Conservation (phyloP, 2,888 invertebrate species). For the Trachelus tabidus region DNA sequence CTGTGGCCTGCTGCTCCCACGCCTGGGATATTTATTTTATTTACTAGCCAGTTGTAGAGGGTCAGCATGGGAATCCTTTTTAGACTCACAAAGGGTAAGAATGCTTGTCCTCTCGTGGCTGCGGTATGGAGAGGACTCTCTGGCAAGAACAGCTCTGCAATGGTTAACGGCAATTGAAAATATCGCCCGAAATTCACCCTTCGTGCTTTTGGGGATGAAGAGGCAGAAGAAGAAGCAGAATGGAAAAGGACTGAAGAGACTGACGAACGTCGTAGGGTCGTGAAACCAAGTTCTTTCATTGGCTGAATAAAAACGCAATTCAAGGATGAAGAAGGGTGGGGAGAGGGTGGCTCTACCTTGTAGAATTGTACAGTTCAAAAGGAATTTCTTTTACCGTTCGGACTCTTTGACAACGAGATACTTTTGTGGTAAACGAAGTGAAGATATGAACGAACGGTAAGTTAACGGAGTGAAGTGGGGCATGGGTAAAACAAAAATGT, state of each 20-base stretch:
- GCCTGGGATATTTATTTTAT: background rate
- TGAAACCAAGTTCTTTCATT: background rate
- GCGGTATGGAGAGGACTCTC: background rate
- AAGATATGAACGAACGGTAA: slow-evolving; percentile 1
- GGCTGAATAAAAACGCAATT: background rate
- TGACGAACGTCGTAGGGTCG: background rate
- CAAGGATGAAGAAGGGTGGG: background rate
- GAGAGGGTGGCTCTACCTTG: background rate
- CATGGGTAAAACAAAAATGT: background rate
- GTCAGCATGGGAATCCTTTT: background rate
- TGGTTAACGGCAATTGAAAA: slow-evolving; percentile 17
- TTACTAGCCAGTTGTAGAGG: background rate
- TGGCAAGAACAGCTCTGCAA: background rate
- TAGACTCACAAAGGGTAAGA: background rate
- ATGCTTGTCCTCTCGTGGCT: background rate
- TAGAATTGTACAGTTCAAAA: background rate
- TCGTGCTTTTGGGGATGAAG: background rate
- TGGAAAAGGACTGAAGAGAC: background rate
- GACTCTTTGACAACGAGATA: background rate
- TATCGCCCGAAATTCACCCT: slow-evolving; percentile 3
- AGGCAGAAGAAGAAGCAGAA: slow-evolving; percentile 2
- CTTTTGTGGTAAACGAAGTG: background rate
- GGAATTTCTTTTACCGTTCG: background rate
- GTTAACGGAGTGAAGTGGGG: background rate
- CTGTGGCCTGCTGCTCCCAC: background rate